These are phyloP conservation scores for Heliconius hermathena DNA, from an alignment of 1,140 invertebrate species.

Conservation along the genomic window DNA sequence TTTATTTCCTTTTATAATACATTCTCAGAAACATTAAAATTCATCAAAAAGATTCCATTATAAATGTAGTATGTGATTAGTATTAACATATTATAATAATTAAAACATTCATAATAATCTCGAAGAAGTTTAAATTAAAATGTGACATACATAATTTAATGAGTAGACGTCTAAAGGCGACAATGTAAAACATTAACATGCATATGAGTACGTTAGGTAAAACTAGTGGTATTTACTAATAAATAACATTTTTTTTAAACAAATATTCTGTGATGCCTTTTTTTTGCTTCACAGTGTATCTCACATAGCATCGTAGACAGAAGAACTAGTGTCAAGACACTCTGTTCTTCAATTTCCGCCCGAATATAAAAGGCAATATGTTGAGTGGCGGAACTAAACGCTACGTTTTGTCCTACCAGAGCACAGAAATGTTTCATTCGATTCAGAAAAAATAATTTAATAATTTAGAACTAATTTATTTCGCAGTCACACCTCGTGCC, in stretches of 20 bases:
- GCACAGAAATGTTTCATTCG: neutral
- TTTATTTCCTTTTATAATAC: no score
- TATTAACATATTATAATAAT: slow-evolving; percentile 24
- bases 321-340: neutral
- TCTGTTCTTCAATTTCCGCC: no score
- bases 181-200: slow-evolving; percentile 23
- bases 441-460: no score
- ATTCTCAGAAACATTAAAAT: no score
- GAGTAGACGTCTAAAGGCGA: slow-evolving; percentile 13
- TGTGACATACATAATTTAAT: slow-evolving; percentile 23
- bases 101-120: slow-evolving; percentile 32
- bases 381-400: neutral
- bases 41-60: no score
- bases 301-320: neutral
- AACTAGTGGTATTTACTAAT: neutral
- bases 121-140: slow-evolving; percentile 30
- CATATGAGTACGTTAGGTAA: neutral
- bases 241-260: no score
- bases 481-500: no score
- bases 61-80: neutral
- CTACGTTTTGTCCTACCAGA: neutral
- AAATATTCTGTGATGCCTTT: no score
- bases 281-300: neutral
- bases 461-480: no score
- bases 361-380: neutral